phyloP scores from a whole-genome alignment of 1,140 invertebrate genomes.

The Leptinotarsa defecta region DNA sequence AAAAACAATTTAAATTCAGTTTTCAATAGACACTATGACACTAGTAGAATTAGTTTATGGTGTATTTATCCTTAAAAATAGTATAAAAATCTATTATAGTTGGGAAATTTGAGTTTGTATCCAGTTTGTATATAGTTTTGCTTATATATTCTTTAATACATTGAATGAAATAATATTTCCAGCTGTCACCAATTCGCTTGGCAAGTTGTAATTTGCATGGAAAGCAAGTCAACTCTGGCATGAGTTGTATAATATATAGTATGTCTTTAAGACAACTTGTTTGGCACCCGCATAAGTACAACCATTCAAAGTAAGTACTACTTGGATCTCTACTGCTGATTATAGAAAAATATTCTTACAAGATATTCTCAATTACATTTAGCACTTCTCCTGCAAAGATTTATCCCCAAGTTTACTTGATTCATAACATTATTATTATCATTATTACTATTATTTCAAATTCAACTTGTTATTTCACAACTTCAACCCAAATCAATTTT shows the following conservation, averaged over 20 bases:
- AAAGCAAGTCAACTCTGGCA: constrained; percentile 83
- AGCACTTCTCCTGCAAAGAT: background rate
- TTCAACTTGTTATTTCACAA: too few species aligned
- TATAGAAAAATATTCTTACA: background rate
- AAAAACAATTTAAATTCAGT: too few species aligned
- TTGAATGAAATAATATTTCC: constrained; percentile 23
- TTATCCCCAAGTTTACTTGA: background rate
- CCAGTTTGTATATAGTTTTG: too few species aligned
- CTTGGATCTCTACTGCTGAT: background rate
- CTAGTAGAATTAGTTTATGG: too few species aligned
- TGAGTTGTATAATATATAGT: constrained; percentile 85
- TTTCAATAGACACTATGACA: too few species aligned
- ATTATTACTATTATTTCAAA: too few species aligned
- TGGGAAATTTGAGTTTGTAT: too few species aligned
- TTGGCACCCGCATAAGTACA: constrained; percentile 56
- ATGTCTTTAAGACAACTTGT: constrained; percentile 75
- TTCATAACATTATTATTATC: too few species aligned
- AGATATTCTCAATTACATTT: too few species aligned
- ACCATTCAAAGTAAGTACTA: constrained; percentile 47
- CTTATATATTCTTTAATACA: too few species aligned
- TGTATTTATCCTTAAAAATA: too few species aligned
- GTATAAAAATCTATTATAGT: too few species aligned
- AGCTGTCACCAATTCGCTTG: constrained; percentile 83
- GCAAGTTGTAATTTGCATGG: constrained; percentile 94
- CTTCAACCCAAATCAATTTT: background rate